These are phyloP conservation scores for Brachylomia viminalis DNA, from an alignment of 2,888 invertebrate genomes.

Conservation along the genomic window DNA sequence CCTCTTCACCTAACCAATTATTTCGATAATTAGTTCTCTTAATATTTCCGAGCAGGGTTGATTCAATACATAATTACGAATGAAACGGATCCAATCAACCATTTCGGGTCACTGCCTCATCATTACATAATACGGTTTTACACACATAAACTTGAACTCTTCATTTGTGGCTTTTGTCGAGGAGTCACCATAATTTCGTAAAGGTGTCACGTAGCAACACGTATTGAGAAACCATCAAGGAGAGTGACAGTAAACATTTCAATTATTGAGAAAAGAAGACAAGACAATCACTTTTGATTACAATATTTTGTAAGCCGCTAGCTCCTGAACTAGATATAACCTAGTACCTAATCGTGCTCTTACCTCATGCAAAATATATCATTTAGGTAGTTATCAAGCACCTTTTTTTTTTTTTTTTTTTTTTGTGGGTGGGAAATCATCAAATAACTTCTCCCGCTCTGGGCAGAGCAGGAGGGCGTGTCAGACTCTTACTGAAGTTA, in stretches of 20 bases:
- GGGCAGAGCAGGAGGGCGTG: no score
- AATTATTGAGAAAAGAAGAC: background rate
- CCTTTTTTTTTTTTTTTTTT: no score
- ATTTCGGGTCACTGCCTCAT: conserved; percentile 8
- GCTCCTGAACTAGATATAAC: background rate
- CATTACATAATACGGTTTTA: conserved; percentile 7
- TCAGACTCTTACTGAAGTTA: no score
- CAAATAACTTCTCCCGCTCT: no score
- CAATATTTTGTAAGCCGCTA: background rate
- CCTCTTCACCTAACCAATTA: conserved; percentile 32
- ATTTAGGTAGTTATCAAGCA: background rate
- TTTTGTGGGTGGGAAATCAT: no score
- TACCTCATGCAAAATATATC: background rate
- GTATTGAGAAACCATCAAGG: background rate
- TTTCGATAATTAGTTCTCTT: conserved; percentile 22
- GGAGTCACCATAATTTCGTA: background rate
- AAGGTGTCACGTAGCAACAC: background rate
- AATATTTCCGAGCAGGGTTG: conserved; percentile 14
- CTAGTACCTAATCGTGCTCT: background rate
- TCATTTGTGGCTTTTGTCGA: conserved; percentile 5
- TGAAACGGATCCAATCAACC: conserved; percentile 40
- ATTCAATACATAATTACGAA: conserved; percentile 28
- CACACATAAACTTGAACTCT: background rate
- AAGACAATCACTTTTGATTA: background rate
- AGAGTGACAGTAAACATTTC: conserved; percentile 2